phyloP scores from a whole-genome alignment of 2,888 invertebrate species.

The Drosophila ezoana region DNA sequence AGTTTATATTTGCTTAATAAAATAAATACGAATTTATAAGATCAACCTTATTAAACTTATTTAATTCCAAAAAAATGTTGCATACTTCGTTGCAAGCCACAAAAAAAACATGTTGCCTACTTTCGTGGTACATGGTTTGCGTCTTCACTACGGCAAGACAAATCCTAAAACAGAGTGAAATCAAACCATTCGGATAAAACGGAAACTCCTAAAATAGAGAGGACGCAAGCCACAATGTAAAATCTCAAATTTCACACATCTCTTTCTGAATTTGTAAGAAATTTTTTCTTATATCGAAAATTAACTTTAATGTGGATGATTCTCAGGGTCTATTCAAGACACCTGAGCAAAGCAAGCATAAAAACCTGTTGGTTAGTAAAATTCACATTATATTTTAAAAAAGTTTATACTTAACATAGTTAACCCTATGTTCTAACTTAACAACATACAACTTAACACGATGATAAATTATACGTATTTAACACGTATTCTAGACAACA shows the following conservation, averaged over 20 bases:
- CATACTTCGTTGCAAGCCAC: constrained; percentile 2
- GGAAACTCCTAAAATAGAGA: too few relatives aligned
- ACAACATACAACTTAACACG: constrained; percentile 15
- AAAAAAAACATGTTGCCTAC: neutral
- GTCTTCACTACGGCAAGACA: neutral
- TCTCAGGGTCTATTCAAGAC: too few relatives aligned
- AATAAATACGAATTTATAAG: constrained; percentile 43
- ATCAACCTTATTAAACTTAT: too few relatives aligned
- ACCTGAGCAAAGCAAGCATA: neutral
- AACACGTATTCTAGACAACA: constrained; percentile 20
- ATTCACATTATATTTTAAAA: constrained; percentile 11
- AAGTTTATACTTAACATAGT: constrained; percentile 2
- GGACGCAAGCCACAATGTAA: neutral
- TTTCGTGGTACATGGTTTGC: neutral
- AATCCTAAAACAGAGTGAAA: too few relatives aligned
- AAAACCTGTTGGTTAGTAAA: constrained; percentile 29
- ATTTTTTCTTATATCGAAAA: too few relatives aligned
- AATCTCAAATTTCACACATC: too few relatives aligned
- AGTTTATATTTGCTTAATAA: constrained; percentile 33
- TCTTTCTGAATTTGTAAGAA: too few relatives aligned
- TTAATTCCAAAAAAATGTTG: neutral
- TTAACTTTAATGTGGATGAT: too few relatives aligned
- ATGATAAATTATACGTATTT: constrained; percentile 44
- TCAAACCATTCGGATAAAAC: too few relatives aligned
- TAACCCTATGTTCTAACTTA: constrained; percentile 13